Conservation (phyloP, 2,113 vertebrate genomes). For the Melanotaenia duboulayi region DNA sequence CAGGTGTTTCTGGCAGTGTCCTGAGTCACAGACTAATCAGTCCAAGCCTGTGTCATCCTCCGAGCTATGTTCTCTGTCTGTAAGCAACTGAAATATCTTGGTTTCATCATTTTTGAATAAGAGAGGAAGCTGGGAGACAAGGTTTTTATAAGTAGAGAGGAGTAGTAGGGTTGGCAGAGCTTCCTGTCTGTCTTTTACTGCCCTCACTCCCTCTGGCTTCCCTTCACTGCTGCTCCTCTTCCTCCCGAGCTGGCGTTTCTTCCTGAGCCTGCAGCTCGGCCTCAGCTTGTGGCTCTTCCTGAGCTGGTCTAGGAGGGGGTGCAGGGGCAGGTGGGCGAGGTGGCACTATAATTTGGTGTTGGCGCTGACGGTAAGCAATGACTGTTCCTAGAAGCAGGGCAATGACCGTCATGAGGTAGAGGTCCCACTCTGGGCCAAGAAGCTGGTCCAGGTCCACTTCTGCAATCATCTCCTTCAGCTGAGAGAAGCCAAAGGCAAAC, state of each 20-base stretch:
- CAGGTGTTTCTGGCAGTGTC: constrained; percentile 57
- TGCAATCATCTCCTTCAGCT: constrained; percentile 89
- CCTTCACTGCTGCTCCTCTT: constrained; percentile 65
- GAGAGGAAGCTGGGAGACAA: constrained; percentile 35
- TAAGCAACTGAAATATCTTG: constrained; percentile 13
- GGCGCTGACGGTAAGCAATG: constrained; percentile 95
- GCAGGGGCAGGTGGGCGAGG: constrained; percentile 71
- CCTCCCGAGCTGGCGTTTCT: constrained; percentile 62
- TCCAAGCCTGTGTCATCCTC: constrained; percentile 48
- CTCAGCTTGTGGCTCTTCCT: constrained; percentile 56
- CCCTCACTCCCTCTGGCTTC: constrained; percentile 26
- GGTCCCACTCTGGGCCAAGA: constrained; percentile 97
- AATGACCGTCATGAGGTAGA: constrained; percentile 99
- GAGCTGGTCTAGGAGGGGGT: constrained; percentile 69
- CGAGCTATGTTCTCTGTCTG: constrained; percentile 14
- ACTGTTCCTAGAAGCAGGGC: constrained; percentile 94
- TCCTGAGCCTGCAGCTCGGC: constrained; percentile 46
- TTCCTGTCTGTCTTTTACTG: constrained; percentile 42
- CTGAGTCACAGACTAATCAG: constrained; percentile 68
- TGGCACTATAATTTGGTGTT: constrained; percentile 88
- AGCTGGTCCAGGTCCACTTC: constrained; percentile 97
- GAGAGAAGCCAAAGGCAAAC: constrained; percentile 4
- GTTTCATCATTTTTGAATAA: constrained; percentile 35
- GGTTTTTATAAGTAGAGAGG: constrained; percentile 11
- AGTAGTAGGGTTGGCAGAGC: constrained; percentile 24